Conservation (phyloP, 2,888 invertebrate genomes). For the Andrena trimmerana region DNA sequence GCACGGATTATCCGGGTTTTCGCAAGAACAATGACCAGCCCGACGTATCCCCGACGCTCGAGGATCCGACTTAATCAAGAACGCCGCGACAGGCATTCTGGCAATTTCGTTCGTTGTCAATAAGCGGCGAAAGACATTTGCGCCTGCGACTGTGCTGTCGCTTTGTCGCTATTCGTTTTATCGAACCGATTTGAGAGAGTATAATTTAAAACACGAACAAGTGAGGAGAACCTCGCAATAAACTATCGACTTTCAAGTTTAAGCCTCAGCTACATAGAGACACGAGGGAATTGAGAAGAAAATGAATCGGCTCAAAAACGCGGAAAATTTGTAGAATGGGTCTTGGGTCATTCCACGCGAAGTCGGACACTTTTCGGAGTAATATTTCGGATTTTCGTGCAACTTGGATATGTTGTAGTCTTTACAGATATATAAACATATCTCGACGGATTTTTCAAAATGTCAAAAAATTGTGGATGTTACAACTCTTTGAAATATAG, state of each 20-base stretch:
- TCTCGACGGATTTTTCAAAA: no score
- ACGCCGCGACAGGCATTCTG: not conserved
- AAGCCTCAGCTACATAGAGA: no score
- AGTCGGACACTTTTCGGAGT: no score
- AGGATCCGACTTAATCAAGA: constrained; percentile 26
- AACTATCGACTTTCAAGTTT: not conserved
- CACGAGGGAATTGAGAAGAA: not conserved
- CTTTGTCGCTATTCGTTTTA: not conserved
- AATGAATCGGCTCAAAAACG: not conserved
- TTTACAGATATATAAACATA: no score
- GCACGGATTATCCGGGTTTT: constrained; percentile 51
- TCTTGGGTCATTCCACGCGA: no score
- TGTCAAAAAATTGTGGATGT: no score
- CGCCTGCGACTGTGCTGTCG: not conserved
- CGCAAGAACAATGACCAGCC: constrained; percentile 31
- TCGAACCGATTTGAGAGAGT: not conserved
- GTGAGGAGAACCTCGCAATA: no score
- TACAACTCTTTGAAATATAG: no score
- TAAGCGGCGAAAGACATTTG: not conserved
- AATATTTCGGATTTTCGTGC: no score
- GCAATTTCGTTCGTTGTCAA: constrained; percentile 1
- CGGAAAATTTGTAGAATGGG: not conserved
- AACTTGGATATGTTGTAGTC: no score
- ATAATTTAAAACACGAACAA: not conserved
- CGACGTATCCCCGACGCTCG: no score